Evolutionary conservation across 2,113 vertebrate species (phyloP).

Genomic region (Tupaia chinensis): DNA sequence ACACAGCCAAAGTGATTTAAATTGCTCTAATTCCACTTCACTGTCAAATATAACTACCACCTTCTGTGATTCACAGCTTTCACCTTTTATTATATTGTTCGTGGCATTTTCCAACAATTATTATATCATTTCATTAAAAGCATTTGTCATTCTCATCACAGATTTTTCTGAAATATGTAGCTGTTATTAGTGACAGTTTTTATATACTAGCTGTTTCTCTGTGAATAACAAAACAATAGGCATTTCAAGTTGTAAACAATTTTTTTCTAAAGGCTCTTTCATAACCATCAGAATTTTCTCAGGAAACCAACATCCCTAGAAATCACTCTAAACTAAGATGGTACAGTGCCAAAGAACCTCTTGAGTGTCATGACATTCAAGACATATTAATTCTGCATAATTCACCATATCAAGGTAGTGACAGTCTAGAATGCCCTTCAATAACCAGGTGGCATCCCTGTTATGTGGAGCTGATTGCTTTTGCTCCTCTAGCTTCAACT

Average conservation of each 20-base stretch:
- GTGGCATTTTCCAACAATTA: background rate
- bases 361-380: background rate
- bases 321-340: background rate
- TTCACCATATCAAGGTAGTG: background rate
- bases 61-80: background rate
- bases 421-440: constrained; percentile 23
- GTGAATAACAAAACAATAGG: background rate
- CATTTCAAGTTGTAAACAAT: background rate
- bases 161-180: background rate
- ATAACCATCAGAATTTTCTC: background rate
- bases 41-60: background rate
- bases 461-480: background rate
- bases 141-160: background rate
- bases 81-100: background rate
- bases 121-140: background rate
- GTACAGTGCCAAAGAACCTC: background rate
- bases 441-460: background rate
- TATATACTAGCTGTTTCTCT: background rate
- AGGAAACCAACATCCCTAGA: background rate
- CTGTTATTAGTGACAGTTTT: background rate
- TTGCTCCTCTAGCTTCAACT: background rate
- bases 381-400: constrained; percentile 5
- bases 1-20: background rate
- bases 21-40: background rate
- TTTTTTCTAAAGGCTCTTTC: background rate